Conservation (phyloP, 2,797 vertebrate species). For the Limnodromus scolopaceus region DNA sequence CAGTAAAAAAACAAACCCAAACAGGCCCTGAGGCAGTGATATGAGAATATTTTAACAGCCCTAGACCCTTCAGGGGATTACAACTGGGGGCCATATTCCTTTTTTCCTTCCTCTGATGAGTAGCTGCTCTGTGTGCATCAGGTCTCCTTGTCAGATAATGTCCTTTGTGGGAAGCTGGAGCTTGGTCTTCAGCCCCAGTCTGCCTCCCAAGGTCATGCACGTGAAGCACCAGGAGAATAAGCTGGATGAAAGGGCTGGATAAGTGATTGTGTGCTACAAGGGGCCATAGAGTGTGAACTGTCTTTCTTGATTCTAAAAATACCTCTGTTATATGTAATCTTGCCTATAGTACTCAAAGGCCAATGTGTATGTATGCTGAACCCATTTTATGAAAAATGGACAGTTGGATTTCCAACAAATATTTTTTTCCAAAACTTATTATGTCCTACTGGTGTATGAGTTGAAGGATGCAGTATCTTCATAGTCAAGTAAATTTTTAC, state of each 20-base stretch:
- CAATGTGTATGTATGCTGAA: background rate
- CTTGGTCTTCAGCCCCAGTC: background rate
- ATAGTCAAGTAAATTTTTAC: background rate
- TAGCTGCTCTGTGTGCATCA: background rate
- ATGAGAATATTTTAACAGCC: background rate
- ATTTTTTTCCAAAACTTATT: background rate
- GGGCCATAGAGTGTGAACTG: background rate
- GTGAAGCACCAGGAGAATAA: rapidly evolving
- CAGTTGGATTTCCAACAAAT: background rate
- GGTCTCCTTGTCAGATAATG: background rate
- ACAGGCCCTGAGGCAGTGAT: background rate
- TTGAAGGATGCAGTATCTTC: background rate
- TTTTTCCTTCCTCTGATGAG: background rate
- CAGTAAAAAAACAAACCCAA: background rate
- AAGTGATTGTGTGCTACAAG: rapidly evolving
- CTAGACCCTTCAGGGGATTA: background rate
- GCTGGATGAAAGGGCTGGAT: background rate
- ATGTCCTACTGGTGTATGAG: background rate
- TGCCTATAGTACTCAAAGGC: background rate
- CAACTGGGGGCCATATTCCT: background rate
- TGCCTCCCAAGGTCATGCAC: background rate
- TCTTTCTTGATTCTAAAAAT: background rate
- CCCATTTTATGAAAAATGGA: background rate
- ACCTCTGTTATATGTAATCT: background rate
- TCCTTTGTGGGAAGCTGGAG: background rate